Conservation (phyloP, 2,113 vertebrate species). For the Mohoua ochrocephala region DNA sequence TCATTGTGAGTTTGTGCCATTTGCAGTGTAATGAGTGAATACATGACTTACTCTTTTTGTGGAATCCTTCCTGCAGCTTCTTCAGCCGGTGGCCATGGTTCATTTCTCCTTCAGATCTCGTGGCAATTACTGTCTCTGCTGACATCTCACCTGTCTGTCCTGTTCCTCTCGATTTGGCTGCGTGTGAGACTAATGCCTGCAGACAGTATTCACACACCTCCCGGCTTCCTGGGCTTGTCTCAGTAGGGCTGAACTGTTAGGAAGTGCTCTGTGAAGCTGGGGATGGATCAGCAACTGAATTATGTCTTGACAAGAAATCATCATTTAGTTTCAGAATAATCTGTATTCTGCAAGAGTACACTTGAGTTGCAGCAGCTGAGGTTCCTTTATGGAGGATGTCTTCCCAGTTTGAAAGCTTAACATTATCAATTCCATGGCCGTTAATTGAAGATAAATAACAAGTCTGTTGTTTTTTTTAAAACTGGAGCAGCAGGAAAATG, state of each 20-base stretch:
- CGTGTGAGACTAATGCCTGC: neutral
- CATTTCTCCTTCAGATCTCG: slow-evolving; percentile 40
- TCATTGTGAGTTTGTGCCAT: neutral
- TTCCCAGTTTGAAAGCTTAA: slow-evolving; percentile 13
- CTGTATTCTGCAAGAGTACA: slow-evolving; percentile 16
- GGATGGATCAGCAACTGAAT: slow-evolving; percentile 4
- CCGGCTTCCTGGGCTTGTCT: neutral
- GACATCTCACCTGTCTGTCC: slow-evolving; percentile 44
- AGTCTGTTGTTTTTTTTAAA: neutral
- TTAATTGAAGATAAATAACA: slow-evolving; percentile 44
- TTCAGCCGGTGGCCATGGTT: neutral
- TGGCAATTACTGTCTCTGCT: slow-evolving; percentile 30
- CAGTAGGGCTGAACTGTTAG: neutral
- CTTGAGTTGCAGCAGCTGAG: slow-evolving; percentile 31
- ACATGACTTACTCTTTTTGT: neutral
- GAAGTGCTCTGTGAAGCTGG: neutral
- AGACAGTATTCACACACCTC: slow-evolving; percentile 10
- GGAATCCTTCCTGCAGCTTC: neutral
- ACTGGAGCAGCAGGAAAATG: slow-evolving; percentile 26
- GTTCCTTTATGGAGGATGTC: slow-evolving; percentile 23
- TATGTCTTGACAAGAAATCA: slow-evolving; percentile 16
- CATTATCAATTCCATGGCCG: neutral
- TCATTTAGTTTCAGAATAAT: slow-evolving; percentile 22
- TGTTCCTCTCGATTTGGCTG: slow-evolving; percentile 26
- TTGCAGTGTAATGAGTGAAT: neutral